Conservation (phyloP, 2,888 invertebrate genomes). For the Drosophila prostipennis region DNA sequence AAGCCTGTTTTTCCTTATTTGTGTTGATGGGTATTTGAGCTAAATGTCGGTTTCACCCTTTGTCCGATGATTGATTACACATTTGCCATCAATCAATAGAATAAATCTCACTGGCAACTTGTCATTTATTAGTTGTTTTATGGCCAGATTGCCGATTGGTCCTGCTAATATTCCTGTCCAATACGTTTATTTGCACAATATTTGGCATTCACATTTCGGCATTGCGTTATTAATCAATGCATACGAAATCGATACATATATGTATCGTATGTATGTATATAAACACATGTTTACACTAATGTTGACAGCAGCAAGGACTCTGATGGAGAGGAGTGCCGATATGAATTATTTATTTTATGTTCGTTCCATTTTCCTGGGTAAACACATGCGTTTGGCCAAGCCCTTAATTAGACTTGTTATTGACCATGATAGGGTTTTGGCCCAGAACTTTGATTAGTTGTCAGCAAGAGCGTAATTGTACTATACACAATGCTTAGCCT, state of each 20-base stretch:
- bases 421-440: slow-evolving; percentile 12
- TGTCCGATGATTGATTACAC: slow-evolving; percentile 52
- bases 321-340: slow-evolving; percentile 9
- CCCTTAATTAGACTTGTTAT: slow-evolving; percentile 37
- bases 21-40: neutral
- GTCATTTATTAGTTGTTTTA: slow-evolving; percentile 40
- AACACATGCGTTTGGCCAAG: slow-evolving; percentile 49
- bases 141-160: slow-evolving; percentile 5
- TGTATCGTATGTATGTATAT: neutral
- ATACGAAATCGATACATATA: slow-evolving; percentile 37
- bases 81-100: slow-evolving; percentile 50
- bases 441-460: neutral
- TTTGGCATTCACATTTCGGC: slow-evolving; percentile 32
- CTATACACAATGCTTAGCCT: no score
- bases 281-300: slow-evolving; percentile 51
- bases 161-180: slow-evolving; percentile 28
- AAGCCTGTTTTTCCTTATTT: neutral
- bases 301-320: slow-evolving; percentile 16
- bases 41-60: slow-evolving; percentile 12
- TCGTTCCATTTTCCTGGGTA: slow-evolving; percentile 44
- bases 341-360: slow-evolving; percentile 67
- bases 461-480: neutral
- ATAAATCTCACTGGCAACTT: slow-evolving; percentile 31
- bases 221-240: slow-evolving; percentile 54
- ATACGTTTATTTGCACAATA: slow-evolving; percentile 38